A percentile compares a stretch with the other conserved stretches of the same genome.
Evolutionary conservation across 2,797 vertebrate species (phyloP).

Genomic region (Neosilurus mollespiculum): DNA sequence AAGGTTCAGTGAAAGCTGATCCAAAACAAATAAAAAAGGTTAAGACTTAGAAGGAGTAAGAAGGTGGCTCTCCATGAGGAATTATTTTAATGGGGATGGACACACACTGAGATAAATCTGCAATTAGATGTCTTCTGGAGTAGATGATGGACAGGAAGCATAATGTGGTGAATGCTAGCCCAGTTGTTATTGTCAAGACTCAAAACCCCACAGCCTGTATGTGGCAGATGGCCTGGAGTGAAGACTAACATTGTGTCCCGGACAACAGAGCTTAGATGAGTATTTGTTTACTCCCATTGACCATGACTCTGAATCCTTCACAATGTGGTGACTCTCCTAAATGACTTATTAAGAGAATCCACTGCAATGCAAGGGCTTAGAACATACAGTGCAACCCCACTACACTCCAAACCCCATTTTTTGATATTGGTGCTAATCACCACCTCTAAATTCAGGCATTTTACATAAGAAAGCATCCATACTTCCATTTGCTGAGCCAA

Average conservation of each 20-base stretch:
- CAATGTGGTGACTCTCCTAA: neutral
- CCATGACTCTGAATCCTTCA: slow-evolving; percentile 13
- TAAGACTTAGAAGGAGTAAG: neutral
- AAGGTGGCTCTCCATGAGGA: slow-evolving; percentile 39
- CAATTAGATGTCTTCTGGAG: slow-evolving; percentile 64
- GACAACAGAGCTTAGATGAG: slow-evolving; percentile 20
- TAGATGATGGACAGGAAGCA: slow-evolving; percentile 62
- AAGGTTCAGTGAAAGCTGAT: neutral
- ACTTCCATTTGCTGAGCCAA: too few relatives aligned
- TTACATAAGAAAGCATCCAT: neutral
- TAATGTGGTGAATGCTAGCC: slow-evolving; percentile 39
- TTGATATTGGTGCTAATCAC: neutral
- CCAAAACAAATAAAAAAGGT: neutral
- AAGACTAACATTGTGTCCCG: slow-evolving; percentile 28
- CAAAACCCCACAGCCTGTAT: slow-evolving; percentile 39
- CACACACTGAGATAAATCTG: slow-evolving; percentile 54
- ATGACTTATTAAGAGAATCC: neutral
- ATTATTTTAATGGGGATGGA: slow-evolving; percentile 38
- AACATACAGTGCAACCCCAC: neutral
- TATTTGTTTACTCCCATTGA: slow-evolving; percentile 32
- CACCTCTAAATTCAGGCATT: too few relatives aligned
- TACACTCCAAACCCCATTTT: neutral
- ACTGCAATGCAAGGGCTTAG: neutral
- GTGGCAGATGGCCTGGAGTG: slow-evolving; percentile 47
- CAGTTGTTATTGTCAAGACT: slow-evolving; percentile 31